Evolutionary conservation across 2,888 invertebrate genomes (phyloP).

Genomic region (Drosophila atripex): DNA sequence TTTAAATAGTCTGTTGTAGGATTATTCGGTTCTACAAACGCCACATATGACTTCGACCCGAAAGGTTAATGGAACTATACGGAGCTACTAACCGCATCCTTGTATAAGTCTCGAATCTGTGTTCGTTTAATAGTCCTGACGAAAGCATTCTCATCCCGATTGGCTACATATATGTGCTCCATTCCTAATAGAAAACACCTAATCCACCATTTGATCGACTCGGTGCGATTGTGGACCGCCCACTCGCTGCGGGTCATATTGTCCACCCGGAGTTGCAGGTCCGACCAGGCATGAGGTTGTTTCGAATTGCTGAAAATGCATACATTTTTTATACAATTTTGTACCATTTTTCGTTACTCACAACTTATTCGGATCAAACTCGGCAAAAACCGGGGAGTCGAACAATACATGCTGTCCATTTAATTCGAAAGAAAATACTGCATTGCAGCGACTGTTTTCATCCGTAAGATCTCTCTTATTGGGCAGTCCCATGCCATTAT

Average conservation of each 20-base stretch:
- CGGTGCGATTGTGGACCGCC: slow-evolving; percentile 26
- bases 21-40: too few relatives aligned
- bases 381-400: slow-evolving; percentile 57
- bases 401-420: slow-evolving; percentile 38
- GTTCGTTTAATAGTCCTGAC: slow-evolving; percentile 29
- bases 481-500: background rate
- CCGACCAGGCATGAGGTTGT: slow-evolving; percentile 26
- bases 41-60: too few relatives aligned
- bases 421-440: slow-evolving; percentile 45
- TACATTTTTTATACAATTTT: background rate
- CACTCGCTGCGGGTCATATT: slow-evolving; percentile 52
- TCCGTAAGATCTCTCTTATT: background rate
- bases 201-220: slow-evolving; percentile 57
- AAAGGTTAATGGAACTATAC: too few relatives aligned
- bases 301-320: background rate
- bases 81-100: slow-evolving; percentile 45
- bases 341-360: slow-evolving; percentile 11
- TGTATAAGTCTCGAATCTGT: slow-evolving; percentile 26
- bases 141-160: slow-evolving; percentile 18
- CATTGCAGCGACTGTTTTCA: slow-evolving; percentile 29
- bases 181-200: slow-evolving; percentile 49
- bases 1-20: too few relatives aligned
- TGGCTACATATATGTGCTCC: slow-evolving; percentile 45
- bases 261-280: slow-evolving; percentile 44
- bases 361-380: background rate